Evolutionary conservation across 1,140 invertebrate genomes (phyloP).

Genomic region (Periplaneta americana): DNA sequence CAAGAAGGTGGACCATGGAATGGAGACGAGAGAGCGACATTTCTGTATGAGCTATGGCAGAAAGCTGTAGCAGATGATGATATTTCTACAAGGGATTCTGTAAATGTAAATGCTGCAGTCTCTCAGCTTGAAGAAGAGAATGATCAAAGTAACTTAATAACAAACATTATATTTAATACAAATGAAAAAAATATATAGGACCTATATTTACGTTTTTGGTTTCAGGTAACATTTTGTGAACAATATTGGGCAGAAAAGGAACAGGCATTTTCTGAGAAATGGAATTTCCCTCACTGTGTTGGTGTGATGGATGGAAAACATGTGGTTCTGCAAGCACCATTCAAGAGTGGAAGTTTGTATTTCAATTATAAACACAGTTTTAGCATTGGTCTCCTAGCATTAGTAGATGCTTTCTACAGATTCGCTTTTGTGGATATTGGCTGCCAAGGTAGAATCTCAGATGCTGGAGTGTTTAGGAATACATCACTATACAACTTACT

Average conservation of each 20-base stretch:
- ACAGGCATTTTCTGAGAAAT: neutral
- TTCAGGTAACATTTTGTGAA: neutral
- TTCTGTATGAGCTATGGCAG: no score
- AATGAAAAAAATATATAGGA: no score
- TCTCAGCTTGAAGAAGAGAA: no score
- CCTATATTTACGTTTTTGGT: no score
- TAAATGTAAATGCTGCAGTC: no score
- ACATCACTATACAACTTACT: neutral
- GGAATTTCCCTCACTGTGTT: slow-evolving; percentile 5
- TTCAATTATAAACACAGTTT: slow-evolving; percentile 40
- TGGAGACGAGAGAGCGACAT: no score
- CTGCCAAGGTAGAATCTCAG: neutral
- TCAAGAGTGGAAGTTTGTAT: slow-evolving; percentile 30
- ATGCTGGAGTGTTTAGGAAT: slow-evolving; percentile 4
- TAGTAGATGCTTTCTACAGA: slow-evolving; percentile 34
- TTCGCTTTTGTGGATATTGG: neutral
- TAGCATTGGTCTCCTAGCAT: slow-evolving; percentile 38
- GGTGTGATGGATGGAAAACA: slow-evolving; percentile 32
- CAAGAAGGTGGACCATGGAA: no score
- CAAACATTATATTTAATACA: no score
- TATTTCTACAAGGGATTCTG: no score
- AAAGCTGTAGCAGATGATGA: no score
- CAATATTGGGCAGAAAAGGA: neutral
- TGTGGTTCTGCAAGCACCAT: slow-evolving; percentile 36
- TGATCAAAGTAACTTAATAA: no score